Conservation (phyloP, 2,888 invertebrate species). For the Harpagoxenus sublaevis region DNA sequence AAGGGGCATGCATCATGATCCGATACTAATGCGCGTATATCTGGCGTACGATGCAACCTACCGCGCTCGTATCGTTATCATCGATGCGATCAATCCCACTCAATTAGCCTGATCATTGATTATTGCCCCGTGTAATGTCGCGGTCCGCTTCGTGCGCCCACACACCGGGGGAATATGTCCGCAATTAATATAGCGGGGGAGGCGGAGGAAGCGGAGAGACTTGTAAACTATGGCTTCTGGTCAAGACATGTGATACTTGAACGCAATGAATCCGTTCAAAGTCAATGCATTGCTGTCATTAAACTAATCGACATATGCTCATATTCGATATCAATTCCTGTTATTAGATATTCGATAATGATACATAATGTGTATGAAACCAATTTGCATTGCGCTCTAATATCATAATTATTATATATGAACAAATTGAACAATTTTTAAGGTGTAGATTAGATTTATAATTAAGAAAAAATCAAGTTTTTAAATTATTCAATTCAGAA, state of each 20-base stretch:
- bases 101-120: constrained; percentile 86
- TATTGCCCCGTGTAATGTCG: constrained; percentile 79
- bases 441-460: neutral
- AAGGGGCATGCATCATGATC: constrained; percentile 82
- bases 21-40: constrained; percentile 80
- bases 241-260: constrained; percentile 54
- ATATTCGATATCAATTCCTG: neutral
- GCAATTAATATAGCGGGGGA: constrained; percentile 61
- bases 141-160: constrained; percentile 59
- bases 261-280: constrained; percentile 51
- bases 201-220: constrained; percentile 58
- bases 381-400: neutral
- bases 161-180: constrained; percentile 42
- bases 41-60: constrained; percentile 70
- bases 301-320: constrained; percentile 1
- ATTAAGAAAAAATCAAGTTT: neutral
- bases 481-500: neutral
- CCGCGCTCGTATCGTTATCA: constrained; percentile 82
- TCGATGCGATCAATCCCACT: constrained; percentile 86
- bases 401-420: constrained; percentile 2
- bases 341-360: neutral
- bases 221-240: constrained; percentile 59
- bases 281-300: constrained; percentile 43
- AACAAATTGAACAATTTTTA: neutral
- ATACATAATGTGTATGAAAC: neutral